Evolutionary conservation across 2,113 vertebrate genomes (phyloP).

Genomic region (Pantherophis guttatus): DNA sequence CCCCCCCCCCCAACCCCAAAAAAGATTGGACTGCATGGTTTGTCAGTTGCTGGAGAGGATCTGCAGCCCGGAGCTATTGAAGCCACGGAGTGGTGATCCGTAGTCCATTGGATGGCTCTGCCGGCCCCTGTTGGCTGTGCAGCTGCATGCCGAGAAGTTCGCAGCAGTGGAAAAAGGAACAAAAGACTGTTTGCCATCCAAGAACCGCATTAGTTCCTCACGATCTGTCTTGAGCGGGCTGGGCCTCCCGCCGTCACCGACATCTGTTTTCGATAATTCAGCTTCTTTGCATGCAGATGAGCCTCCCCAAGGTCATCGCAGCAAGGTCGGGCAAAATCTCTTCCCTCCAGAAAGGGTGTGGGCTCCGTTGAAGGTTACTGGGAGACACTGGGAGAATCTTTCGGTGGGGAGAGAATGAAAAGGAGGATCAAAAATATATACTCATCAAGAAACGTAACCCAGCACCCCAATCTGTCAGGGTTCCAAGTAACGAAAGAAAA

Average conservation of each 20-base stretch:
- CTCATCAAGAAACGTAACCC: background rate
- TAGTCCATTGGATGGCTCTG: too few relatives aligned
- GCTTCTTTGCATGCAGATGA: background rate
- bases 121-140: background rate
- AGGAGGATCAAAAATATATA: background rate
- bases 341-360: too few relatives aligned
- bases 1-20: constrained; percentile 40
- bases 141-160: background rate
- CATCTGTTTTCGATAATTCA: background rate
- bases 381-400: too few relatives aligned
- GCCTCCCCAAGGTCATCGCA: background rate
- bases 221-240: background rate
- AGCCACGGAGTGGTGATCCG: background rate
- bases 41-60: constrained; percentile 9
- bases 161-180: background rate
- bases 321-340: too few relatives aligned
- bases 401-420: too few relatives aligned
- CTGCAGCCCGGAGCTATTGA: constrained; percentile 15
- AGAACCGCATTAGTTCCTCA: background rate
- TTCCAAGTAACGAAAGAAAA: too few relatives aligned
- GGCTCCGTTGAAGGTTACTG: too few relatives aligned
- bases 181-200: background rate
- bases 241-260: background rate
- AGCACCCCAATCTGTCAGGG: too few relatives aligned
- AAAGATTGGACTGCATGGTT: constrained; percentile 11